Base-by-base conservation (phyloP, 2,888 invertebrate species). In the Ormyrus labotus region DNA sequence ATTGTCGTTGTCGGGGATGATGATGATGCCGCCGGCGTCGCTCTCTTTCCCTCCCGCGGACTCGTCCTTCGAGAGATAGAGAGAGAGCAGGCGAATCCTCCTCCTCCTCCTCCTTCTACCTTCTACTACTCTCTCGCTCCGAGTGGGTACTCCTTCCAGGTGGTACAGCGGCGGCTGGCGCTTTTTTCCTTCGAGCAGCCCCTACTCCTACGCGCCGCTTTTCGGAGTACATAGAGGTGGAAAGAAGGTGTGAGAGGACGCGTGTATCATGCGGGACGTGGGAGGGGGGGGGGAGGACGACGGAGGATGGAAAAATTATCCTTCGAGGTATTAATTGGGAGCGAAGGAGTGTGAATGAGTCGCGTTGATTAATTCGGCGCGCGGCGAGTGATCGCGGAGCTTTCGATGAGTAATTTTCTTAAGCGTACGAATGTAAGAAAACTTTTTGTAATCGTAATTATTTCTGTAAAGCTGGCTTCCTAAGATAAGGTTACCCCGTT, bases 1-100 rank as follows among this genome's bases (percentile, higher is more conserved):
- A 72, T 72, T 75, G 70, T 71, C 60, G 45, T 69, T 58, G 77
- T 72, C 74, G 74, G 67, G 69, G 81, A 78, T 74, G 81, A 81
- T 69, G 61, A 63, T 53, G 48, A 57, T 60, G 50, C 64, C 34
- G n/a, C n/a, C 53, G 8, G 69, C 13, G 19, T 58, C 68, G 1
- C 47, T 60, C 55, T 6, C 48, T 45, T 13, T 63, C 64, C 10
- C 19, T 2, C 67, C 13, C 67, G 48, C 51, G n/a, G 45, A 58
- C 60, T 81, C 80, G 74, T 81, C 79, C 67, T 72, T 64, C 69
- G 67, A 9, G 7, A 5, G 53, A 19, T 11, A 63, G 61, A 69
- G 45, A 19, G 60, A 69, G 45, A 50, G 51, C 50, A 13, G 13
- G 61, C 11, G 5, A 34, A n/a, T 7, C 9, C 64, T 64, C 57